Evolutionary conservation across 1,140 invertebrate genomes (phyloP).

Genomic region (Drosophila kohkoa): DNA sequence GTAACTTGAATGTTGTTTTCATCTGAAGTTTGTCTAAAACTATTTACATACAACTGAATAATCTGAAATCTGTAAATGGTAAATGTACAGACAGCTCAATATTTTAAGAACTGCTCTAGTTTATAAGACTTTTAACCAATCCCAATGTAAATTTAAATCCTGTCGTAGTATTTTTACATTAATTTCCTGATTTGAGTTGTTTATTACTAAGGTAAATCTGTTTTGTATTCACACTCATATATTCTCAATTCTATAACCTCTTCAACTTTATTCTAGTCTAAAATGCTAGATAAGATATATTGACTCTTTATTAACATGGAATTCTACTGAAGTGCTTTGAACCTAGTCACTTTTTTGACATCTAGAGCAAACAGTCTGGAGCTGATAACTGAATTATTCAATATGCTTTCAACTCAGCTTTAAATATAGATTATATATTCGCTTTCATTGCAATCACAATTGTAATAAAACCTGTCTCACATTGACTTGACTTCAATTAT

Average conservation of each 20-base stretch:
- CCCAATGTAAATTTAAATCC: neutral
- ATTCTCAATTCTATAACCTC: too few species aligned
- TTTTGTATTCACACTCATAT: too few species aligned
- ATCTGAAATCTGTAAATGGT: neutral
- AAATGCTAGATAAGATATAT: too few species aligned
- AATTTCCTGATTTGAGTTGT: neutral
- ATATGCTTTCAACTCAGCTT: neutral
- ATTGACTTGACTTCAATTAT: too few species aligned
- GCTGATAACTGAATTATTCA: neutral
- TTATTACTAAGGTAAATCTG: too few species aligned
- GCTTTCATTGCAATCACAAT: neutral
- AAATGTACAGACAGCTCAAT: slow-evolving; percentile 2
- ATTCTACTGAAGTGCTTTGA: neutral
- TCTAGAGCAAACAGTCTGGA: neutral
- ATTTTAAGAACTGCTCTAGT: slow-evolving; percentile 3
- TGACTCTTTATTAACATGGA: too few species aligned
- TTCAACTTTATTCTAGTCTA: too few species aligned
- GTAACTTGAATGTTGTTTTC: slow-evolving; percentile 14
- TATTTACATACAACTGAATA: neutral
- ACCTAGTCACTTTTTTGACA: neutral
- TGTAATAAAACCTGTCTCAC: neutral
- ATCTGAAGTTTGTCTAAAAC: neutral
- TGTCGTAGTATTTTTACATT: neutral
- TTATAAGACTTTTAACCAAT: slow-evolving; percentile 1
- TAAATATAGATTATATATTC: neutral